Evolutionary conservation across 2,113 vertebrate genomes (phyloP).

Genomic region (Pterocles orientalis): DNA sequence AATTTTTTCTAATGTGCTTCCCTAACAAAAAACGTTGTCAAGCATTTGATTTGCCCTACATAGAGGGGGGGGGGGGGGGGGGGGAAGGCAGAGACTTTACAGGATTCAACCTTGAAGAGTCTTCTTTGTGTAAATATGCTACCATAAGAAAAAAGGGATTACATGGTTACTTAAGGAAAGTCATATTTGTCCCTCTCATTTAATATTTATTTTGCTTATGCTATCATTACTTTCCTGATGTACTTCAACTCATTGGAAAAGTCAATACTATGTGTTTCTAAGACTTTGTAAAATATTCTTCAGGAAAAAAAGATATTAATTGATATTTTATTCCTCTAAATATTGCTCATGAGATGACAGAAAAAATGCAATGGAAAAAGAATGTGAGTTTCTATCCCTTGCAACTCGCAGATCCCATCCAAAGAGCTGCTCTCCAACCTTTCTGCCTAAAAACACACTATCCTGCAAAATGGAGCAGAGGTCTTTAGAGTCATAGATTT

Average conservation of each 20-base stretch:
- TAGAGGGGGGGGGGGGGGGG: too few relatives aligned
- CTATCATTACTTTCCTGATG: background rate
- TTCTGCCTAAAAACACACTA: background rate
- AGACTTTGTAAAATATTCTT: background rate
- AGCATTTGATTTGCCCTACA: background rate
- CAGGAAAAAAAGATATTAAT: background rate
- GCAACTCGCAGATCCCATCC: background rate
- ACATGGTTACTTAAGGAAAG: background rate
- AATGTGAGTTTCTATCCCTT: background rate
- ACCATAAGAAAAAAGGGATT: background rate
- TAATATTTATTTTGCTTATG: background rate
- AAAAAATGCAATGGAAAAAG: background rate
- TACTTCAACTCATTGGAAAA: background rate
- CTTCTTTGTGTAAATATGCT: background rate
- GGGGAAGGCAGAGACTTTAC: background rate
- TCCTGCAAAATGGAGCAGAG: background rate
- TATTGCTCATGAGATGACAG: background rate
- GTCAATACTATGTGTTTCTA: background rate
- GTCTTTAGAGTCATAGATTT: fast-evolving
- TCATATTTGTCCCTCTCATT: background rate
- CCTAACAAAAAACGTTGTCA: conserved; percentile 56
- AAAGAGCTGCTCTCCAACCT: background rate
- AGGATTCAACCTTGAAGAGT: conserved; percentile 26
- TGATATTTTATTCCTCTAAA: background rate
- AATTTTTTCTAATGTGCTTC: conserved; percentile 18